Conservation (phyloP, 2,888 invertebrate genomes). For the Orthonychiurus folsomi region DNA sequence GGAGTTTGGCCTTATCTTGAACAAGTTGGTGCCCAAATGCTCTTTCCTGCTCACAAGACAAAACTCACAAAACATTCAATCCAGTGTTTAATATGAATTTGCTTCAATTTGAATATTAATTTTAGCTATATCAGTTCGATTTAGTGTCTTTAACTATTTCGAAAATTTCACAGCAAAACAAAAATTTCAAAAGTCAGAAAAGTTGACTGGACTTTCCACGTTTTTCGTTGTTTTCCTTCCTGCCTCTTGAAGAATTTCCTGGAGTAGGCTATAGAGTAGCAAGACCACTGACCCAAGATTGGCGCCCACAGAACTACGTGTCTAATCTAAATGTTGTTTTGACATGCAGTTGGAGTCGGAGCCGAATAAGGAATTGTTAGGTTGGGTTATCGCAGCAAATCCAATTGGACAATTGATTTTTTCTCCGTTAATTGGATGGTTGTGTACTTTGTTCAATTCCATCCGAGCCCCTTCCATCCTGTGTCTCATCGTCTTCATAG, state of each 20-base stretch:
- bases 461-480: constrained; percentile 62
- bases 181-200: too few species aligned
- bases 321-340: constrained; percentile 1
- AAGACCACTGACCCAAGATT: neutral
- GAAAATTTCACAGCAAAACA: too few species aligned
- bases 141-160: neutral
- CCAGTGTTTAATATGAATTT: too few species aligned
- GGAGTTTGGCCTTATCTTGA: constrained; percentile 82
- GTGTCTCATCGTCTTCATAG: constrained; percentile 61
- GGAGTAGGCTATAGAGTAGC: too few species aligned
- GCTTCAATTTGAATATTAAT: too few species aligned
- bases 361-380: constrained; percentile 73
- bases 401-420: constrained; percentile 78
- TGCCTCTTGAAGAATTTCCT: too few species aligned
- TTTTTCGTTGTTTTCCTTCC: too few species aligned
- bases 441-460: constrained; percentile 66
- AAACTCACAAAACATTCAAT: too few species aligned
- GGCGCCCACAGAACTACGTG: too few species aligned
- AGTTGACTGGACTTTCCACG: too few species aligned
- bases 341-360: constrained; percentile 60
- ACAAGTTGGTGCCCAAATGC: constrained; percentile 66
- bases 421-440: constrained; percentile 73
- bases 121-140: neutral
- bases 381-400: constrained; percentile 74
- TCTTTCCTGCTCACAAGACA: too few species aligned